Evolutionary conservation across 2,113 vertebrate genomes (phyloP).

Genomic region (Phainopepla nitens): DNA sequence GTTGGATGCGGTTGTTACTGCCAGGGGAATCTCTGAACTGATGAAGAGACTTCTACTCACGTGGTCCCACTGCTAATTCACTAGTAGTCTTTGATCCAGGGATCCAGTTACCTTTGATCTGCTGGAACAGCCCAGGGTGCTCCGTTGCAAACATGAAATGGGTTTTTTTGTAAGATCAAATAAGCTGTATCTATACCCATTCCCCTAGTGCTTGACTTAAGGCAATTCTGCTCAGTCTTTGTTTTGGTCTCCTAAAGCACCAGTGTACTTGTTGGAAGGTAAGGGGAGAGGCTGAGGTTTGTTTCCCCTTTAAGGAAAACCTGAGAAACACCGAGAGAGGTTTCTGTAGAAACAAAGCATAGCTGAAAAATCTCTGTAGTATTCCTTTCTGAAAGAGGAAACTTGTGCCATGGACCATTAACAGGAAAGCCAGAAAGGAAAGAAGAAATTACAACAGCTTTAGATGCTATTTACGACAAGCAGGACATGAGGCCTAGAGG

Average conservation of each 20-base stretch:
- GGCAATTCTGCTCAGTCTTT: background rate
- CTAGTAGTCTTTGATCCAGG: background rate
- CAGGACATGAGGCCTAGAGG: rapidly evolving
- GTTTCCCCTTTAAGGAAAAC: background rate
- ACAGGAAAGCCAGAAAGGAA: background rate
- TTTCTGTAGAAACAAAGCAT: background rate
- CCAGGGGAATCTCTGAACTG: background rate
- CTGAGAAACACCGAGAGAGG: background rate
- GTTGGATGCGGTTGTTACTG: background rate
- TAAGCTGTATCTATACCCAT: background rate
- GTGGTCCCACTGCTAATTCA: background rate
- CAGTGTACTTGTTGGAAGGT: background rate
- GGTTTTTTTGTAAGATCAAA: constrained; percentile 22
- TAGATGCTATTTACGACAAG: background rate
- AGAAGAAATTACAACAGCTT: background rate
- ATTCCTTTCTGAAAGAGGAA: background rate
- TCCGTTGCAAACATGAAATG: background rate
- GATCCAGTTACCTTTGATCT: constrained; percentile 18
- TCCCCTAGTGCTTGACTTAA: background rate
- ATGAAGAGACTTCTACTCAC: background rate
- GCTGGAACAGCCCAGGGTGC: background rate
- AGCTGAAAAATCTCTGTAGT: background rate
- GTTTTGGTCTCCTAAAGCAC: background rate
- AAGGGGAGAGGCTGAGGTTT: background rate
- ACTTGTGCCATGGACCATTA: background rate